Evolutionary conservation across 2,113 vertebrate species (phyloP), one percentile per base, ranked within the genome.

Genomic region (Callionymus lyra): DNA sequence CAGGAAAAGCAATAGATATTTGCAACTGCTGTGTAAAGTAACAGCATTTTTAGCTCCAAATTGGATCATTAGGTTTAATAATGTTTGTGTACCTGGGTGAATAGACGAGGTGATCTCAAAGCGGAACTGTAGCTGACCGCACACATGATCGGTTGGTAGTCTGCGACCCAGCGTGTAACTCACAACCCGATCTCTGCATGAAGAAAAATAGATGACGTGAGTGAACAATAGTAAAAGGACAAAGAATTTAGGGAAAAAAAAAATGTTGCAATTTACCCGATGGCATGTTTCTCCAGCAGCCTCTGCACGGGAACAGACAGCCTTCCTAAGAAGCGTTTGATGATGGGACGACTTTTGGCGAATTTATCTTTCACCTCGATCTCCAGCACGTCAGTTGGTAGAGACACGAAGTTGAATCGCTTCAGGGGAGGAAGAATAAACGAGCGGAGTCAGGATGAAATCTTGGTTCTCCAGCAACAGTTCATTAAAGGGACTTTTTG

Each of bases 301-400:
- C 94, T 89, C 49, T 99, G 95, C 6, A 99, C 95, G 0, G 95
- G 95, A 74, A 97, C 91, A 0, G 90, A 93, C 33, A 99, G 81
- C 71, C 95, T 98, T 62, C 95, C 95, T 59, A 99, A 82, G 72
- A 99, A 99, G 34, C 94, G 90, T 31, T 95, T 97, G 84, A 99
- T 98, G 82, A 98, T 99, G 0, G 95, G 95, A 6, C 95, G 88
- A 64, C 95, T 99, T 72, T 98, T 99, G 40, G 92, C 90, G 67
- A 99, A 99, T 76, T 99, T 99, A 68, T 99, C 95, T 73, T 99
- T 99, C 56, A 99, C 94, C 78, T 99, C 93, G 34, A 99, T 93
- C 83, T 99, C 95, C 82, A 99, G 79, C 50, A 97, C 93, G 3
- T 99, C 95, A 6, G 95, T 99, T 33, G 95, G 94, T 53, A 99